Evolutionary conservation across 2,113 vertebrate genomes (phyloP), one percentile per base, ranked within the genome.

Genomic region (Amphilophus citrinellus): DNA sequence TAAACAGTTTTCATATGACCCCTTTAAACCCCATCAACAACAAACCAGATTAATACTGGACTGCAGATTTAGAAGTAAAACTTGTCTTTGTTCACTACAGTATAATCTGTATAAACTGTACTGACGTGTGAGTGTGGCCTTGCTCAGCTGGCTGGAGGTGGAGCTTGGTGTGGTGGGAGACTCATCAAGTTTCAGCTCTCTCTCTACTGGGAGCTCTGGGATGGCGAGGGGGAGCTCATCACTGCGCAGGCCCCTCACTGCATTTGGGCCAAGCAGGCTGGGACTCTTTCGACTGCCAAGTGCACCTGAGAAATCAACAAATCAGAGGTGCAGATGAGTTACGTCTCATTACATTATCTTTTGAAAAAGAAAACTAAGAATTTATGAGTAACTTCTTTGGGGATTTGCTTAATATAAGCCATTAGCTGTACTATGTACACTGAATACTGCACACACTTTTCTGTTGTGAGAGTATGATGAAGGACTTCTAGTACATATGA

Each of bases 141-240:
- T 60, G 84, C 95, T 96, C 61, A 85, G 90, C 68, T 94, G 95
- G 85, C 95, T 95, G 87, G 84, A 15, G 6, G 95, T 92, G 10
- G 94, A 93, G 58, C 95, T 93, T 0, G 96, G 94, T 0, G 96
- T 94, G 73, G 93, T 93, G 75, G 96, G 92, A 10, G 94, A 94
- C 86, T 97, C 97, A 1, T 97, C 96, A 82, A 97, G 93, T 79
- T 94, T 97, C 80, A 97, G 94, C 78, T 96, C 96, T n/a, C 94
- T 95, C 93, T 98, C 97, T 90, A 96, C 65, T 0, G 97, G 97
- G 82, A 96, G 96, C 35, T 97, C 97, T 1, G 96, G 95, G 42
- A 97, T 96, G 86, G 97, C 93, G 39, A 96, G 92, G 0, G 97
- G 95, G 35, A 95, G 87, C 30, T 97, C 97, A 3, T 99, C 98